Evolutionary conservation across 2,113 vertebrate genomes (phyloP), one percentile per base, ranked within the genome.

Genomic region (Gorsachius goisagi): DNA sequence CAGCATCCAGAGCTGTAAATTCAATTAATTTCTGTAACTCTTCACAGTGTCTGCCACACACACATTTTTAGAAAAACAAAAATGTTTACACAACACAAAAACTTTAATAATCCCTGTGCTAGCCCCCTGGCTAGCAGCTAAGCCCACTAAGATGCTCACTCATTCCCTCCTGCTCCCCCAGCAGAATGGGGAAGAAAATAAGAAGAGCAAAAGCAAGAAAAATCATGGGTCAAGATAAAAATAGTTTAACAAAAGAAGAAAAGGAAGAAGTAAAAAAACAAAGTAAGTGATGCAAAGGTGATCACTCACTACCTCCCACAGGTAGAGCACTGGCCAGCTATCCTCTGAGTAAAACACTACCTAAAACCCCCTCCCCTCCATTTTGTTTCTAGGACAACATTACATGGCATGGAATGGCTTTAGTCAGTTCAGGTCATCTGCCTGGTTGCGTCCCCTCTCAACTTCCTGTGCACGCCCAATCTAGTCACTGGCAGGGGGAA

Each of bases 311-410:
- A 9, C 12, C 1, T 32, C n/a, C n/a, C 32, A 52, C 1, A 3
- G 45, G 13, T 8, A 67, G 15, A 63, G 5, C 4, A 32, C 9
- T 55, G 32, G 12, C 32, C 39, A 56, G 20, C 44, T 22, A 23
- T 12, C 58, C 39, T 37, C 41, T 1, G 5, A 56, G 30, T 6
- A 64, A 64, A 87, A 44, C 1, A 6, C 7, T 7, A 64, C 20
- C 35, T 49, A 78, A 85, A 73, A 35, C 1, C 3, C 11, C 6
- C 13, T 49, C 22, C 22, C 4, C 13, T 59, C 6, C 5, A 33
- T 41, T 69, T 50, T 59, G 8, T 37, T 50, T 5, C 32, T 15
- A 49, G 27, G 17, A 77, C 1, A 1, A 52, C 0, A 1, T n/a
- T 20, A 12, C 4, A 28, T 2, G 9, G 35, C 13, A 45, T 4